phyloP scores from a whole-genome alignment of 1,140 invertebrate species.

The Adoxophyes honmai region DNA sequence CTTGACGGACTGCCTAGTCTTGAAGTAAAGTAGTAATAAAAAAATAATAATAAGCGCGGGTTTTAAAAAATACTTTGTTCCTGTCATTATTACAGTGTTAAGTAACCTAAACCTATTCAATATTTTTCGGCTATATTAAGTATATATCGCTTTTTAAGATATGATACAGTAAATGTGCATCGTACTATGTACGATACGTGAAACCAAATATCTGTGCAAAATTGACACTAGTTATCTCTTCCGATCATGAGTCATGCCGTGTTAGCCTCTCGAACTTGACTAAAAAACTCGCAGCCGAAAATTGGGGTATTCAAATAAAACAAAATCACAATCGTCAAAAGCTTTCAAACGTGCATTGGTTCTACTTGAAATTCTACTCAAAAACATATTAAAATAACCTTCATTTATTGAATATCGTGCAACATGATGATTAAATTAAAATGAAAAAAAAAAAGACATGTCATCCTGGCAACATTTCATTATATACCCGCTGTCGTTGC shows the following conservation, averaged over 20 bases:
- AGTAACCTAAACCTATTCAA: no score
- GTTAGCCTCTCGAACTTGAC: slow-evolving; percentile 22
- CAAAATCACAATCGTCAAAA: slow-evolving; percentile 75
- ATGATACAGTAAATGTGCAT: no score
- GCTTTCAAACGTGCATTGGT: slow-evolving; percentile 74
- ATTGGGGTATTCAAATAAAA: slow-evolving; percentile 59
- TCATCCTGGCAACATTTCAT: no score
- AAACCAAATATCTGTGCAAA: not conserved
- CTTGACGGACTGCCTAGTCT: no score
- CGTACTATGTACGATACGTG: not conserved
- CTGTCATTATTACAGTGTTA: no score
- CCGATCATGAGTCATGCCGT: not conserved
- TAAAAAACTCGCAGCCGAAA: slow-evolving; percentile 33
- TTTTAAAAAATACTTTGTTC: no score
- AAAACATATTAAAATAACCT: slow-evolving; percentile 29
- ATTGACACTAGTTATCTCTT: not conserved
- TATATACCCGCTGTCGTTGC: no score
- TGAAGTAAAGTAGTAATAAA: no score
- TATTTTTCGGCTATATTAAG: no score
- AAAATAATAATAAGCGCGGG: no score
- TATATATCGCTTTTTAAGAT: no score
- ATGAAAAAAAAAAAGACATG: no score
- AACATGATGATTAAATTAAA: not conserved
- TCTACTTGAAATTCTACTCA: not conserved
- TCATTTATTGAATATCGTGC: slow-evolving; percentile 24